These are phyloP conservation scores for Sipha flava DNA, from an alignment of 1,140 invertebrate species.

Conservation along the genomic window DNA sequence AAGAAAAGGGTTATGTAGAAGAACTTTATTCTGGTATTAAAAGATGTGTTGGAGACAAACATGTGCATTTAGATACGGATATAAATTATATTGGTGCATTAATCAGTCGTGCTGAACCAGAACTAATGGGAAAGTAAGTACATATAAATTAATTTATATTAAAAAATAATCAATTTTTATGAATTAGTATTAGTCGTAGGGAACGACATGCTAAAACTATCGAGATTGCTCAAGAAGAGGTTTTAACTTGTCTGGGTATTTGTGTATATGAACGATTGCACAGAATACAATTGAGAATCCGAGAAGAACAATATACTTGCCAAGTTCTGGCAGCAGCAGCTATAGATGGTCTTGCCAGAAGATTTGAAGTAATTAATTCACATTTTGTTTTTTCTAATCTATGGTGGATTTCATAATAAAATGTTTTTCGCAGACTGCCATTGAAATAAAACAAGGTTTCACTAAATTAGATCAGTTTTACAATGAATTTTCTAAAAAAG, in stretches of 20 bases:
- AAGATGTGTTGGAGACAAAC: slow-evolving; percentile 72
- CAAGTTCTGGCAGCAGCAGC: slow-evolving; percentile 81
- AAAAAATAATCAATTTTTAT: background rate
- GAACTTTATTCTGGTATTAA: slow-evolving; percentile 76
- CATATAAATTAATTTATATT: background rate
- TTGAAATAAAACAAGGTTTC: slow-evolving; percentile 79
- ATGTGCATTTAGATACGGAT: slow-evolving; percentile 76
- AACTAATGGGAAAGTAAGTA: slow-evolving; percentile 63
- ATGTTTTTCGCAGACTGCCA: slow-evolving; percentile 54
- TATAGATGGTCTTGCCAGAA: slow-evolving; percentile 73
- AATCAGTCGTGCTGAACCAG: slow-evolving; percentile 82
- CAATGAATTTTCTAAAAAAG: slow-evolving; percentile 71
- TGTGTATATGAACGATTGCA: slow-evolving; percentile 82
- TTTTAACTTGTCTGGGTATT: slow-evolving; percentile 83
- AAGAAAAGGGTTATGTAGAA: slow-evolving; percentile 81
- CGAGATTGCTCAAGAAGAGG: slow-evolving; percentile 92
- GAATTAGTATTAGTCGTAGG: slow-evolving; percentile 49
- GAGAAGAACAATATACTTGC: slow-evolving; percentile 83
- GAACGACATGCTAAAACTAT: slow-evolving; percentile 89
- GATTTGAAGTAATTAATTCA: slow-evolving; percentile 56
- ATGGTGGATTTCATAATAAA: background rate
- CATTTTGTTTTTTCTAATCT: background rate
- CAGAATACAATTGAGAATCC: slow-evolving; percentile 70
- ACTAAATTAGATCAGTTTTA: slow-evolving; percentile 75
- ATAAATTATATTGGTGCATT: slow-evolving; percentile 78